Evolutionary conservation across 2,113 vertebrate genomes (phyloP).

Genomic region (Psilopsiagon aymara): DNA sequence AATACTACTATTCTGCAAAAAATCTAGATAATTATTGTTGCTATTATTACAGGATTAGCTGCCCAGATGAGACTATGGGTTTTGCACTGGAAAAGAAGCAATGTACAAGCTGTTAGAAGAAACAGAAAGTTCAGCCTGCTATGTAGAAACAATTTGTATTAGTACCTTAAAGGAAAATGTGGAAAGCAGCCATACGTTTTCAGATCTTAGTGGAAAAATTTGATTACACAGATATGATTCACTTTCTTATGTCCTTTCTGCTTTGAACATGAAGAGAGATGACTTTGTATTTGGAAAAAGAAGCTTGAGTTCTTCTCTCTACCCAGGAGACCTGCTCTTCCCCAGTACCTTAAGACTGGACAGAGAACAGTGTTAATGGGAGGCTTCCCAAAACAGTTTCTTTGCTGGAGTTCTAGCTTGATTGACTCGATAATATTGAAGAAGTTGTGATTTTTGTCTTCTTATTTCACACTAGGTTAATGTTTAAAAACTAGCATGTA

Average conservation of each 20-base stretch:
- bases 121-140: not conserved
- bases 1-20: not conserved
- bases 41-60: not conserved
- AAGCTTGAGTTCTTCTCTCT: not conserved
- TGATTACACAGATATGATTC: not conserved
- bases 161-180: slow-evolving; percentile 2
- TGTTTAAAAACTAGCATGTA: not conserved
- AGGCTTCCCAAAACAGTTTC: not conserved
- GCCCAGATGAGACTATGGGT: not conserved
- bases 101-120: not conserved
- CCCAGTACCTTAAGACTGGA: not conserved
- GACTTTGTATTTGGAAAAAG: not conserved
- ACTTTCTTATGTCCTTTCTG: not conserved
- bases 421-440: not conserved
- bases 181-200: not conserved
- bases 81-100: not conserved
- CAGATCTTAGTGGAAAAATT: not conserved
- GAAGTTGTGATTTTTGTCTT: not conserved
- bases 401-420: not conserved
- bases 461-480: not conserved
- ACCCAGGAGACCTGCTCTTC: not conserved
- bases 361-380: not conserved
- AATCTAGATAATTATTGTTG: not conserved
- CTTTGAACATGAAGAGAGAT: not conserved
- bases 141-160: not conserved